These are phyloP conservation scores for Notolabrus celidotus DNA, from an alignment of 2,797 vertebrate species.

Conservation along the genomic window DNA sequence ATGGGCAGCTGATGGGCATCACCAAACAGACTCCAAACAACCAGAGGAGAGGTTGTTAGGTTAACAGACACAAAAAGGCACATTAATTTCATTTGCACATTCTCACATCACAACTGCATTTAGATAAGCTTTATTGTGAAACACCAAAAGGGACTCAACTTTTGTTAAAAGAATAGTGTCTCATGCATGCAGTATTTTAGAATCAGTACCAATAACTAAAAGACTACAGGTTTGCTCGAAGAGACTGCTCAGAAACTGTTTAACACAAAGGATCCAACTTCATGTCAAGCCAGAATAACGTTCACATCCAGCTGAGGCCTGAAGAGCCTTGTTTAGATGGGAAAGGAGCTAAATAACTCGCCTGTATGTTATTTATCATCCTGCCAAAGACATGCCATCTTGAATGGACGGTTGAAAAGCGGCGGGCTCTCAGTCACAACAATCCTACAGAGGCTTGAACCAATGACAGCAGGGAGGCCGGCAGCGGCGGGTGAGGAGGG, in stretches of 20 bases:
- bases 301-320: not conserved
- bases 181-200: too few species aligned
- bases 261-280: not conserved
- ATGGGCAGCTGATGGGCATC: too few species aligned
- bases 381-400: slow-evolving; percentile 48
- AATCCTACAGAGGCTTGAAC: slow-evolving; percentile 65
- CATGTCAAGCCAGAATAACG: not conserved
- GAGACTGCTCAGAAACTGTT: not conserved
- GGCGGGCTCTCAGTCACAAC: slow-evolving; percentile 57
- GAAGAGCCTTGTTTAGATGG: slow-evolving; percentile 20
- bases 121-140: too few species aligned
- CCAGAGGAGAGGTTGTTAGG: too few species aligned
- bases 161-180: too few species aligned
- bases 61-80: too few species aligned
- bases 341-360: slow-evolving; percentile 38
- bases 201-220: too few species aligned
- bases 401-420: slow-evolving; percentile 44
- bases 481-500: slow-evolving; percentile 37
- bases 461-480: slow-evolving; percentile 50
- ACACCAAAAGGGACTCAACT: too few species aligned
- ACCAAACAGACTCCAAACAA: too few species aligned
- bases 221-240: not conserved
- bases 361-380: slow-evolving; percentile 48
- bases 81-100: too few species aligned
- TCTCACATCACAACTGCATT: too few species aligned